These are phyloP conservation scores for Odontomyia ornata DNA, from an alignment of 2,888 invertebrate species.

Conservation along the genomic window DNA sequence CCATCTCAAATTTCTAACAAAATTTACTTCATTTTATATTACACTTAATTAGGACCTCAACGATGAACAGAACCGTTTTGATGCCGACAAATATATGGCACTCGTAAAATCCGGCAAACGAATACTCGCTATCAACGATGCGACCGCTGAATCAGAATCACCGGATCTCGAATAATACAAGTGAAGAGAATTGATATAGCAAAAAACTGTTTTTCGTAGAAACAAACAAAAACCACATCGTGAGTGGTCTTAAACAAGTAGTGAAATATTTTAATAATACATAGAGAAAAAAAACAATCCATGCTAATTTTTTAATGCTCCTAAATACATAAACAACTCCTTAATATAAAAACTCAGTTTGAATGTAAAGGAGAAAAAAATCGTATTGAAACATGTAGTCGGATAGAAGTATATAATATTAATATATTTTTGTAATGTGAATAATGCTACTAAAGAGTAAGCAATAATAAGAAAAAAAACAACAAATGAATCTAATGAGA, in stretches of 20 bases:
- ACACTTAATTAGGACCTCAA: slow-evolving; percentile 58
- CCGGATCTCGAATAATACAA: slow-evolving; percentile 53
- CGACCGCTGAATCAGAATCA: slow-evolving; percentile 57
- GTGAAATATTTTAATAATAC: background rate
- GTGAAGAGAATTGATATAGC: slow-evolving; percentile 13
- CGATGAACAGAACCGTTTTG: slow-evolving; percentile 63
- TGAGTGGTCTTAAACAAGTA: background rate
- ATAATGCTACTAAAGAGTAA: background rate
- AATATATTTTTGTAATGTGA: slow-evolving; percentile 12
- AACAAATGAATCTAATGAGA: background rate
- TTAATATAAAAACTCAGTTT: too few species aligned
- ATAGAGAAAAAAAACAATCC: background rate
- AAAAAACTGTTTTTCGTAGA: background rate
- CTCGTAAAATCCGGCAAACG: slow-evolving; percentile 61
- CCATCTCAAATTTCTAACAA: too few species aligned
- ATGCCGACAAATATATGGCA: slow-evolving; percentile 63
- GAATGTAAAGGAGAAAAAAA: too few species aligned
- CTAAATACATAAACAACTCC: background rate
- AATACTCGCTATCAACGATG: slow-evolving; percentile 55
- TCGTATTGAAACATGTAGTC: background rate
- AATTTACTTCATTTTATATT: too few species aligned
- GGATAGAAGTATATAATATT: background rate
- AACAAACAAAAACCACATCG: background rate
- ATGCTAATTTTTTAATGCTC: background rate
- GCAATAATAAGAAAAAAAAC: background rate